phyloP scores from a whole-genome alignment of 2,113 vertebrate species.

The Mugil cephalus region DNA sequence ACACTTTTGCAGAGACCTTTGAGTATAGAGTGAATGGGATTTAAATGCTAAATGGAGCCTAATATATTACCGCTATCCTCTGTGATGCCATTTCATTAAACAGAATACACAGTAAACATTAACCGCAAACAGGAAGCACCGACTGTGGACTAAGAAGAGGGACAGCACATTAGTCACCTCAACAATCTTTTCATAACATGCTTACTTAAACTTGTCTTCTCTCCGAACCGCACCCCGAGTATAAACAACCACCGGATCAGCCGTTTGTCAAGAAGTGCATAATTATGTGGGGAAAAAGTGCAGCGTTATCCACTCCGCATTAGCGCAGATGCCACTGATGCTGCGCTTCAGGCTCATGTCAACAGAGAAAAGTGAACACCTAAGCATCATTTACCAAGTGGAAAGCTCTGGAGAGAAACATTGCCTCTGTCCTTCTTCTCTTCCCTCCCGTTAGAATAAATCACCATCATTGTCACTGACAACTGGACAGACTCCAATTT shows the following conservation, averaged over 20 bases:
- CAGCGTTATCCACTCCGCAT: slow-evolving; percentile 24
- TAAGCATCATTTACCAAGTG: slow-evolving; percentile 71
- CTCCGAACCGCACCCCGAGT: neutral
- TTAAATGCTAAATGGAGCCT: slow-evolving; percentile 3
- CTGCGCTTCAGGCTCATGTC: slow-evolving; percentile 39
- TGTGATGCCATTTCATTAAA: neutral
- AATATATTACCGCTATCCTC: slow-evolving; percentile 2
- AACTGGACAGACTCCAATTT: slow-evolving; percentile 66
- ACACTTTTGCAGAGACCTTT: slow-evolving; percentile 6
- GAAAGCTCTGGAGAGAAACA: slow-evolving; percentile 62
- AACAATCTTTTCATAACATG: neutral
- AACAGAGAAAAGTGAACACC: slow-evolving; percentile 47
- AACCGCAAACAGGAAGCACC: neutral
- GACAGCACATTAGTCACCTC: neutral
- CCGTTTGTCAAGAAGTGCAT: slow-evolving; percentile 7
- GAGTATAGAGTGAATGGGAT: neutral
- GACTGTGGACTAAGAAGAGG: neutral
- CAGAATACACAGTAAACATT: neutral
- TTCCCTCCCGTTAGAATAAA: slow-evolving; percentile 54
- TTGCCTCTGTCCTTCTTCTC: slow-evolving; percentile 34
- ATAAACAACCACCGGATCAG: slow-evolving; percentile 4
- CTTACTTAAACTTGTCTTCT: slow-evolving; percentile 1
- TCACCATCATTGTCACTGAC: slow-evolving; percentile 65
- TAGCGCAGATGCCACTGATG: slow-evolving; percentile 36
- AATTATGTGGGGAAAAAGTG: slow-evolving; percentile 1